A percentile compares a stretch with the other conserved stretches of the same genome.
These are phyloP conservation scores for Cervus canadensis DNA, from an alignment of 2,113 vertebrate species.

Conservation along the genomic window DNA sequence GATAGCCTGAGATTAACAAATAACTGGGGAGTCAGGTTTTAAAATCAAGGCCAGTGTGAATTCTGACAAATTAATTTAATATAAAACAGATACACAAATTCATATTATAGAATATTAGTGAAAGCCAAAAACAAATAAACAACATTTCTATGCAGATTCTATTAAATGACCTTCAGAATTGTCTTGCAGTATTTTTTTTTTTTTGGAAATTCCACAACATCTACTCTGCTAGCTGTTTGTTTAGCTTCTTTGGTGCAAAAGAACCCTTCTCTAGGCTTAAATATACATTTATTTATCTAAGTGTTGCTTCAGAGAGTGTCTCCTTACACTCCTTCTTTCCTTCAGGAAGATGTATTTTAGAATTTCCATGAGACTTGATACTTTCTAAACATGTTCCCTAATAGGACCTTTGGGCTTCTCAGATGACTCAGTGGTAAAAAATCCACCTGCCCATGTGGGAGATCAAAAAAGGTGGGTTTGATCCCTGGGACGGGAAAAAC, in stretches of 20 bases:
- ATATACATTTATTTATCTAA: neutral
- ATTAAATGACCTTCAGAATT: neutral
- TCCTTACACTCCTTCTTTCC: neutral
- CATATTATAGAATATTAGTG: neutral
- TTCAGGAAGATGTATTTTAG: neutral
- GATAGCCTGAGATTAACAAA: neutral
- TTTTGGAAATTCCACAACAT: neutral
- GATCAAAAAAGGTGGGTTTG: neutral
- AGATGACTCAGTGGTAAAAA: neutral
- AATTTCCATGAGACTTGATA: neutral
- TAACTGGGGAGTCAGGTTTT: neutral
- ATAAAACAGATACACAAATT: neutral
- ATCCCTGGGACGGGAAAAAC: neutral
- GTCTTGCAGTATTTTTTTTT: neutral
- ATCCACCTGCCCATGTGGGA: neutral
- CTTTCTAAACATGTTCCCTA: neutral
- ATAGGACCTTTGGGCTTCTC: neutral
- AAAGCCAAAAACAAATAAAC: neutral
- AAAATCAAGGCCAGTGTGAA: neutral
- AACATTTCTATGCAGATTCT: neutral
- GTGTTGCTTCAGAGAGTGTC: neutral
- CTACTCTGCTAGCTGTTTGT: neutral
- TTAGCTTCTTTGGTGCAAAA: neutral
- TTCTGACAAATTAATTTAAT: neutral
- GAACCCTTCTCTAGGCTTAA: neutral